Evolutionary conservation across 1,140 invertebrate genomes (phyloP), one percentile per base, ranked within the genome.

Genomic region (Ganaspis sp.): DNA sequence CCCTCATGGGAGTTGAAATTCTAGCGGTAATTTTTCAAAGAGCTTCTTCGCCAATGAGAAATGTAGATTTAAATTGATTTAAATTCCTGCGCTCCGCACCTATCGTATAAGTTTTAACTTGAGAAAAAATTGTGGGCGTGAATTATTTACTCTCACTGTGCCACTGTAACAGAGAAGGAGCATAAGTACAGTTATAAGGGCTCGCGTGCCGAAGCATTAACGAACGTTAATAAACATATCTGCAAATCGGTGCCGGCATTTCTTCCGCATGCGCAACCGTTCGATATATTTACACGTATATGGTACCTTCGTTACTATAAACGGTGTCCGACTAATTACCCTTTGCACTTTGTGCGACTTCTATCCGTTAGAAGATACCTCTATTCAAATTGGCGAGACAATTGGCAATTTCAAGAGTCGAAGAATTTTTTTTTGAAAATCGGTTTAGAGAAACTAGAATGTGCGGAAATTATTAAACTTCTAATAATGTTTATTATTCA

Each of bases 171-270:
- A 64, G 54, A 23, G 23, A 64, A 26, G 54, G 42, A 45, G 42
- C 15, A 15, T 45, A 45, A 64, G 54, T 29, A 64, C 54, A 12
- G 54, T 64, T 64, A 64, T 64, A 64, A 64, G 11, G 54, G 54
- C 26, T 64, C 54, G 54, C 54, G 54, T 64, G 54, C 54, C 54
- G 54, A 9, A 4, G 54, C 23, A 64, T 64, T 29, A 64, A 64
- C 54, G 21, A 64, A 64, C 54, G 54, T 29, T 64, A 64, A 64
- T 64, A 64, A 64, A 64, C 54, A 64, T 64, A 64, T 64, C 54
- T n/a, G 23, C 54, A 64, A 64, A 64, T 64, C 23, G 54, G 54
- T 64, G 58, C 21, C 58, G 58, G 58, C 26, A 29, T 64, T 64
- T 64, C 58, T 64, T 64, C 58, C 58, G 58, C 26, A 26, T 64